phyloP scores from a whole-genome alignment of 2,797 vertebrate species.

The Acipenser ruthenus region DNA sequence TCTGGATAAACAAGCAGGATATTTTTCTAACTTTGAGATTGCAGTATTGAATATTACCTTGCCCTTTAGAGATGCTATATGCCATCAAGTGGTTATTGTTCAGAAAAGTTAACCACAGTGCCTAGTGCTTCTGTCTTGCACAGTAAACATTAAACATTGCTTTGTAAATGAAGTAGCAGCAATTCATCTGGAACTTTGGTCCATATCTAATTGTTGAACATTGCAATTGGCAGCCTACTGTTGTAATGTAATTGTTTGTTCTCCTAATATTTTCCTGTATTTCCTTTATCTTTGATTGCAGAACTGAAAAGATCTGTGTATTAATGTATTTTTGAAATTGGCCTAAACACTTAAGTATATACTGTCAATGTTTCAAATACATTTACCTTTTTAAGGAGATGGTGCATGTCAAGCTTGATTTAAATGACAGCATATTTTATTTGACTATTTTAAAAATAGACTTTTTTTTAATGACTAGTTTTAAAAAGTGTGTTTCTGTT shows the following conservation, averaged over 20 bases:
- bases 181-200: neutral
- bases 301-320: constrained; percentile 32
- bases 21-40: too few species aligned
- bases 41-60: too few species aligned
- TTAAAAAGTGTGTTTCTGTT: constrained; percentile 36
- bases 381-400: too few species aligned
- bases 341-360: neutral
- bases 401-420: too few species aligned
- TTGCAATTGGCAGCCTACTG: neutral
- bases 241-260: neutral
- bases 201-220: neutral
- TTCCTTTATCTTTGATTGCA: constrained; percentile 12
- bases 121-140: constrained; percentile 8
- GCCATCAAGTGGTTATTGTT: neutral
- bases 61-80: neutral
- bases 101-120: constrained; percentile 10
- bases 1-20: too few species aligned
- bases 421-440: too few species aligned
- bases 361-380: constrained; percentile 25
- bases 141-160: neutral
- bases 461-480: too few species aligned
- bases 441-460: too few species aligned
- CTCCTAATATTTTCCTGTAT: neutral
- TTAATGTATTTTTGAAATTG: constrained; percentile 36
- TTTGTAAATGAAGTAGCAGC: neutral